These are phyloP conservation scores for Hylaeus anthracinus DNA, from an alignment of 1,140 invertebrate genomes.

Conservation along the genomic window DNA sequence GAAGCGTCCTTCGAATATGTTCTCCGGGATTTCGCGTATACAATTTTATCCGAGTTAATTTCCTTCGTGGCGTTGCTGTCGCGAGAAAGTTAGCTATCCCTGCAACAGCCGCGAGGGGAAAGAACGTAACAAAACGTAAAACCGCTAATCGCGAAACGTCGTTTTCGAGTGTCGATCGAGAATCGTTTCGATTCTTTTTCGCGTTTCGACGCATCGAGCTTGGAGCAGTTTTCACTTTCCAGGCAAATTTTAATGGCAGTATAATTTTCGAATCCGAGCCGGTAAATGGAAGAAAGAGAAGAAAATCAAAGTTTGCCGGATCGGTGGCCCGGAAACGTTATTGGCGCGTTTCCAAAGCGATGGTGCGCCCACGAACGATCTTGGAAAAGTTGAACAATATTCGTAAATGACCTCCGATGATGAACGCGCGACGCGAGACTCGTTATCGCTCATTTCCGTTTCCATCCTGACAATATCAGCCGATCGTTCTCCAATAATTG, in stretches of 20 bases:
- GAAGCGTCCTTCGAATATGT: neutral
- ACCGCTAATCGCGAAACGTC: conserved; percentile 53
- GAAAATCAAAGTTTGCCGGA: neutral
- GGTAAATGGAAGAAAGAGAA: neutral
- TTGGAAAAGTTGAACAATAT: neutral
- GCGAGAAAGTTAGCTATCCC: conserved; percentile 9
- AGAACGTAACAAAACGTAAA: conserved; percentile 56
- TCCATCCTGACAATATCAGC: neutral
- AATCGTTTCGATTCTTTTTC: no score
- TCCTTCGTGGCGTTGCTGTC: conserved; percentile 2
- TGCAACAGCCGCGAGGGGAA: neutral
- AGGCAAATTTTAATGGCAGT: no score
- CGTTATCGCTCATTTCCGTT: neutral
- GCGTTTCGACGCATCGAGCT: neutral
- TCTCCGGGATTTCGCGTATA: conserved; percentile 33
- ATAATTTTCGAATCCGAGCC: neutral
- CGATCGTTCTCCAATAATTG: conserved; percentile 34
- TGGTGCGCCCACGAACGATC: neutral
- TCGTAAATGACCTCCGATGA: neutral
- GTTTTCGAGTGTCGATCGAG: neutral
- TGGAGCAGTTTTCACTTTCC: no score
- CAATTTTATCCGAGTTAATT: conserved; percentile 66
- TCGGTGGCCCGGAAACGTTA: neutral
- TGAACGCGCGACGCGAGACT: neutral
- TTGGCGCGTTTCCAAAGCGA: neutral